Evolutionary conservation across 1,140 invertebrate genomes (phyloP).

Genomic region (Pseudomyrmex cubaensis): DNA sequence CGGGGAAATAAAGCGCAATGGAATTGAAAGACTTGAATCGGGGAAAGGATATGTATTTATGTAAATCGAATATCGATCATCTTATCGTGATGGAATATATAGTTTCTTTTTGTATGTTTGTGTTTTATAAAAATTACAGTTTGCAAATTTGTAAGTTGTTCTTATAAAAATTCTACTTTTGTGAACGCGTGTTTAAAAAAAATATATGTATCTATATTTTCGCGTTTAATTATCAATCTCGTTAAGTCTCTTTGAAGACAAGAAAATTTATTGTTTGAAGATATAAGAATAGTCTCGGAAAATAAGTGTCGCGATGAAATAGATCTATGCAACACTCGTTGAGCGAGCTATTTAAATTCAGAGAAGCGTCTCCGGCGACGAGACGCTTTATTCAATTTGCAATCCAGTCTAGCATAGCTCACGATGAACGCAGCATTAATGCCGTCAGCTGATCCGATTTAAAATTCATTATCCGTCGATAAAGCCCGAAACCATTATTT

Average conservation of each 20-base stretch:
- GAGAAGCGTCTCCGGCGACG: conserved; percentile 48
- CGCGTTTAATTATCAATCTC: not conserved
- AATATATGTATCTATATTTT: not conserved
- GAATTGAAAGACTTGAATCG: conserved; percentile 36
- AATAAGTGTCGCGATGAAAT: conserved; percentile 27
- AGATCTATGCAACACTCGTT: conserved; percentile 22
- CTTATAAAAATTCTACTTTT: not conserved
- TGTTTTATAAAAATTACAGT: too few species aligned
- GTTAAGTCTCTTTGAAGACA: not conserved
- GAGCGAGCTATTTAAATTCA: conserved; percentile 54
- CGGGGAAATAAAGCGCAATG: conserved; percentile 39
- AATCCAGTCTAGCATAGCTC: conserved; percentile 70
- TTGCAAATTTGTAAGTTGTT: too few species aligned
- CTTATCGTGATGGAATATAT: not conserved
- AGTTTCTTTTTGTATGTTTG: not conserved
- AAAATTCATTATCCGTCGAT: conserved; percentile 77
- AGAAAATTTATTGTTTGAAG: not conserved
- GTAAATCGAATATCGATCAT: conserved; percentile 42
- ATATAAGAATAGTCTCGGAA: conserved; percentile 7
- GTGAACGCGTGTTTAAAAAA: not conserved
- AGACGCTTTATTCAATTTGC: conserved; percentile 69
- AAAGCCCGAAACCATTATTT: conserved; percentile 76
- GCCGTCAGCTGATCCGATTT: conserved; percentile 73
- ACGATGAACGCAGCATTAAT: conserved; percentile 69
- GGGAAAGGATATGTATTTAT: conserved; percentile 24